These are phyloP conservation scores for Proteles cristata DNA, from an alignment of 2,113 vertebrate species.

Conservation along the genomic window DNA sequence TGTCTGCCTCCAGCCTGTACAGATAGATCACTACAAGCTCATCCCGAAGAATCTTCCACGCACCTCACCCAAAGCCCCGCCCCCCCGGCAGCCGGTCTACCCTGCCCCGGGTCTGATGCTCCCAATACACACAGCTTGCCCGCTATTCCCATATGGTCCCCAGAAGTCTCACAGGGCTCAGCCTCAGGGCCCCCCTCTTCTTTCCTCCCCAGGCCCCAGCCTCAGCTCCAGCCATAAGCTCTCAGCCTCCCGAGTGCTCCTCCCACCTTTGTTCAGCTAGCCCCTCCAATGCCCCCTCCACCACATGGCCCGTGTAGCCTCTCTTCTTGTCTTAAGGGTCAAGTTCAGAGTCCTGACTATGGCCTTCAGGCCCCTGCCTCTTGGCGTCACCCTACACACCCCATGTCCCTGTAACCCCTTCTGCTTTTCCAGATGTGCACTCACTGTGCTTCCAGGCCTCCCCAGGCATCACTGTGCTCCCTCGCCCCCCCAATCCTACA, in stretches of 20 bases:
- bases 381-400: neutral
- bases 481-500: neutral
- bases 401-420: neutral
- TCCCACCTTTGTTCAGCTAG: neutral
- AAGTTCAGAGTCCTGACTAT: neutral
- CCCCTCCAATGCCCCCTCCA: neutral
- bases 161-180: neutral
- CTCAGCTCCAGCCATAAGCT: neutral
- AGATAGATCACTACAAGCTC: neutral
- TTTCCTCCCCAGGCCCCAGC: neutral
- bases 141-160: neutral
- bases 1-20: neutral
- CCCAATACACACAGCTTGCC: neutral
- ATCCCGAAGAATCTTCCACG: neutral
- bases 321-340: neutral
- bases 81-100: neutral
- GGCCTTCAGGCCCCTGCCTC: neutral
- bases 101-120: neutral
- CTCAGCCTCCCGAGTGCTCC: neutral
- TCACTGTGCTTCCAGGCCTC: neutral
- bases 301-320: fast-evolving
- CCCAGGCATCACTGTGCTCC: neutral
- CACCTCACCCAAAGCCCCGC: neutral
- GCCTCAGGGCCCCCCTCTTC: neutral
- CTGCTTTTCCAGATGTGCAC: neutral